Percentiles rank a stretch among this genome's conserved stretches.
Evolutionary conservation across 2,888 invertebrate genomes (phyloP).

Genomic region (Archaeoteleia sp.): DNA sequence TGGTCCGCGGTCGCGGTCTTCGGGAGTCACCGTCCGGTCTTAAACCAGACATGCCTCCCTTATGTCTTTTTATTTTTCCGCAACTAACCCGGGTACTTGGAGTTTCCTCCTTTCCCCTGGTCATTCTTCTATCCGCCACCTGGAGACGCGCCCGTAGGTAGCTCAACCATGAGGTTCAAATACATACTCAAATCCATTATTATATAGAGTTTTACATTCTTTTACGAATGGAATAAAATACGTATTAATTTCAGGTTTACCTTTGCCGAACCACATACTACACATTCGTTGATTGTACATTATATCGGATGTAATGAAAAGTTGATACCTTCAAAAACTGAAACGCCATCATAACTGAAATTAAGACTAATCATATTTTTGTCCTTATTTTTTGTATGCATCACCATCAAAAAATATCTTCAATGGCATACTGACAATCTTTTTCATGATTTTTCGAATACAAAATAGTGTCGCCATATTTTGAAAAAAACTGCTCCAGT

Average conservation of each 20-base stretch:
- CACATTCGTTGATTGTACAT: conserved; percentile 29
- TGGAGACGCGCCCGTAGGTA: no score
- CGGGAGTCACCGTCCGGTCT: no score
- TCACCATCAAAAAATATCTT: conserved; percentile 45
- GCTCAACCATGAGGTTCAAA: no score
- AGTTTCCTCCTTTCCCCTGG: no score
- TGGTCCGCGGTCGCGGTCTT: no score
- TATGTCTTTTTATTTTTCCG: no score
- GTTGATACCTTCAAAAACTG: conserved; percentile 26
- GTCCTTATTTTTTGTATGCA: conserved; percentile 19
- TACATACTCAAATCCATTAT: conserved; percentile 36
- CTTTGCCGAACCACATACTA: conserved; percentile 30
- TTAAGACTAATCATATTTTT: conserved; percentile 30
- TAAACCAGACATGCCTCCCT: no score
- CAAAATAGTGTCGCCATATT: no score
- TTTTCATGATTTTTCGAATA: conserved; percentile 11
- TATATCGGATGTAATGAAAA: conserved; percentile 28
- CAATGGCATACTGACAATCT: conserved; percentile 21
- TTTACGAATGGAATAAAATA: conserved; percentile 45
- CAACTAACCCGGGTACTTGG: no score
- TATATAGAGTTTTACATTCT: conserved; percentile 26
- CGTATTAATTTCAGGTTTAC: conserved; percentile 32
- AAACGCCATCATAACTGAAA: conserved; percentile 39
- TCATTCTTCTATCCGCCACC: no score
- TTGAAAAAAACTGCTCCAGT: neutral